Evolutionary conservation across 1,140 invertebrate genomes (phyloP).

Genomic region (Acromyrmex echinatior): DNA sequence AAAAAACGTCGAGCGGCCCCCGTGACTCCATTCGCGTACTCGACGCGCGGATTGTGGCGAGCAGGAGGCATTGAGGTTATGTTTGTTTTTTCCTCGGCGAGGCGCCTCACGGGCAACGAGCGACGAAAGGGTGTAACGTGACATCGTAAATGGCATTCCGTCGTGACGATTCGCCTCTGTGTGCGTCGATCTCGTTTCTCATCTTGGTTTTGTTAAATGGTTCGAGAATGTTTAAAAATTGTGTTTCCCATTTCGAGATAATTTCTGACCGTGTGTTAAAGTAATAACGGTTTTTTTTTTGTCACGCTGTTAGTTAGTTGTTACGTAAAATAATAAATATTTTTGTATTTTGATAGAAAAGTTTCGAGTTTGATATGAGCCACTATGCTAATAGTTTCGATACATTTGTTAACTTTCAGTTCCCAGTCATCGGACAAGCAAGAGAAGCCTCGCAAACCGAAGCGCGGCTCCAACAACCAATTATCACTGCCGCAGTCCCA

Average conservation of each 20-base stretch:
- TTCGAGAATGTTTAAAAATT: slow-evolving; percentile 7
- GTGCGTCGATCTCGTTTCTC: slow-evolving; percentile 41
- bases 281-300: background rate
- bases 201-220: background rate
- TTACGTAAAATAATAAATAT: background rate
- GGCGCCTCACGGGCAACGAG: slow-evolving; percentile 71
- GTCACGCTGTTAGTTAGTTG: too few species aligned
- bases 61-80: slow-evolving; percentile 76
- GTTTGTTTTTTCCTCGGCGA: slow-evolving; percentile 74
- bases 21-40: slow-evolving; percentile 13
- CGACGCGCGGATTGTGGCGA: slow-evolving; percentile 1
- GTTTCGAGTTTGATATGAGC: background rate
- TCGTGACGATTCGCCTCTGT: background rate
- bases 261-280: background rate
- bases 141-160: slow-evolving; percentile 56
- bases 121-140: slow-evolving; percentile 71
- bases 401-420: slow-evolving; percentile 73
- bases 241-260: background rate
- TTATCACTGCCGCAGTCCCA: slow-evolving; percentile 68
- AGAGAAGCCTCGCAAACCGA: slow-evolving; percentile 83
- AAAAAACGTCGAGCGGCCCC: background rate
- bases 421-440: slow-evolving; percentile 85
- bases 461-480: slow-evolving; percentile 81
- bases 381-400: background rate
- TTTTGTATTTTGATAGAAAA: background rate